phyloP scores from a whole-genome alignment of 2,888 invertebrate genomes.

The Aleiodes alternator region DNA sequence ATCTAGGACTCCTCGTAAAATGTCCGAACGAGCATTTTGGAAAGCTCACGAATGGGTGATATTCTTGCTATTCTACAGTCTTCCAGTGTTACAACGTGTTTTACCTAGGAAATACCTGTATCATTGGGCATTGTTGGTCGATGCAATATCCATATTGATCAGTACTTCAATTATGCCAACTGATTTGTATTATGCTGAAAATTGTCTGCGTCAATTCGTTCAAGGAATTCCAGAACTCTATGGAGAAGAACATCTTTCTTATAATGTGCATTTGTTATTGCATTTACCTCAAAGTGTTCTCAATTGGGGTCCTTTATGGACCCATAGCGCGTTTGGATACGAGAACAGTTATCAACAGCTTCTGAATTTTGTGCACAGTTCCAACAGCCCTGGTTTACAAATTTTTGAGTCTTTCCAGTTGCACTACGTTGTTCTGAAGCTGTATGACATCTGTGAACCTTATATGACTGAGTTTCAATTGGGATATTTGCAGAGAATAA shows the following conservation, averaged over 20 bases:
- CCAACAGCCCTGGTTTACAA: neutral
- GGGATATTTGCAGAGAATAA: too few species aligned
- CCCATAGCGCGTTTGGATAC: neutral
- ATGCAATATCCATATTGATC: slow-evolving; percentile 23
- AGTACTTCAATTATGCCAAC: slow-evolving; percentile 28
- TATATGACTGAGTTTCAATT: too few species aligned
- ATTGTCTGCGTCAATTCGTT: slow-evolving; percentile 27
- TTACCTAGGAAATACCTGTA: slow-evolving; percentile 8
- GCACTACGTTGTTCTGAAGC: too few species aligned
- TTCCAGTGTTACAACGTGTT: neutral
- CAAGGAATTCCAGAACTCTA: slow-evolving; percentile 11
- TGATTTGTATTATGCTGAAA: slow-evolving; percentile 41
- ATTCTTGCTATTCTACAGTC: slow-evolving; percentile 29
- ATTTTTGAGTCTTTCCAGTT: neutral
- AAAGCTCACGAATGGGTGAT: slow-evolving; percentile 36
- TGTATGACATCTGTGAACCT: too few species aligned
- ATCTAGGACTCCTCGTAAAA: slow-evolving; percentile 31
- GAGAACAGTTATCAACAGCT: slow-evolving; percentile 8
- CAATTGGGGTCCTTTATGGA: neutral
- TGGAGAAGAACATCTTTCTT: slow-evolving; percentile 26
- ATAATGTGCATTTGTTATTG: slow-evolving; percentile 6
- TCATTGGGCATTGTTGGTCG: slow-evolving; percentile 35
- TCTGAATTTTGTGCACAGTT: neutral
- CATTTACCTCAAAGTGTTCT: slow-evolving; percentile 7
- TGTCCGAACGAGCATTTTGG: slow-evolving; percentile 19